Evolutionary conservation across 2,888 invertebrate species (phyloP).

Genomic region (Dysmachus trigonus): DNA sequence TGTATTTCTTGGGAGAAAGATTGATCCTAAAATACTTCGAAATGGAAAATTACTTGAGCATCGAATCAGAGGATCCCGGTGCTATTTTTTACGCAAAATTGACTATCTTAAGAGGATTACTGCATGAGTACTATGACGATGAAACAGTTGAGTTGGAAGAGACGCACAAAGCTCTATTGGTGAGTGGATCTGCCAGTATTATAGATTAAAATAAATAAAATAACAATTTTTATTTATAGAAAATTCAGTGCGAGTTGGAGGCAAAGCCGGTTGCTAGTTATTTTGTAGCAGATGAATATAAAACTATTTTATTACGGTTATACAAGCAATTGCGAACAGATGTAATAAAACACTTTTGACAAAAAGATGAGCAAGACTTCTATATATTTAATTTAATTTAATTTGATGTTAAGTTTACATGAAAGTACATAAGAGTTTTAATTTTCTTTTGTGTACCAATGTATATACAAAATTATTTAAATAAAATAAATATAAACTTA

Average conservation of each 20-base stretch:
- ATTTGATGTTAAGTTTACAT: no score
- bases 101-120: not conserved
- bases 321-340: not conserved
- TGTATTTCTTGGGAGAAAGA: constrained; percentile 43
- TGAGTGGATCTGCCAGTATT: not conserved
- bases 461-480: no score
- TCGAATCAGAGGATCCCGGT: constrained; percentile 39
- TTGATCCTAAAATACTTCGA: constrained; percentile 40
- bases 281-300: not conserved
- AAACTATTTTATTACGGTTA: not conserved
- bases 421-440: no score
- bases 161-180: not conserved
- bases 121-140: constrained; percentile 25
- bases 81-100: constrained; percentile 45
- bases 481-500: no score
- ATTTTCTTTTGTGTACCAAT: no score
- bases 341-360: not conserved
- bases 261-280: not conserved
- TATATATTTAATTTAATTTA: no score
- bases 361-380: not conserved
- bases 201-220: not conserved
- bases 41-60: constrained; percentile 41
- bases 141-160: not conserved
- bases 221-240: not conserved
- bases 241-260: constrained; percentile 21